Percentiles rank a stretch among this genome's conserved stretches.
Conservation (phyloP, 2,888 invertebrate genomes). For the Zhuqinia jingwanae region DNA sequence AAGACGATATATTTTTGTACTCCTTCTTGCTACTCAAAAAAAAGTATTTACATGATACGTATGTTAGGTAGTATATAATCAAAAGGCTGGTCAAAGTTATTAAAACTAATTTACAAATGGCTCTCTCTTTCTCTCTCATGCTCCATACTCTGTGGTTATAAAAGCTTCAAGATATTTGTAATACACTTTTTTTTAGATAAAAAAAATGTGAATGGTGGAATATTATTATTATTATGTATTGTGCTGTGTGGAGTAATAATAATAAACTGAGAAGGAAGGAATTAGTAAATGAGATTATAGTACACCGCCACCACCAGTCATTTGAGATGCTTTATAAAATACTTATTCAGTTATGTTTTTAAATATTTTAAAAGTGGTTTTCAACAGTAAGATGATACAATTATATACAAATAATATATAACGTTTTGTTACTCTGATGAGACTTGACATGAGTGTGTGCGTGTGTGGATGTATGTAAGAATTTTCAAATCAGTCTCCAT, state of each 20-base stretch:
- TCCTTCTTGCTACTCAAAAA: background rate
- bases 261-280: constrained; percentile 46
- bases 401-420: background rate
- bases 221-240: background rate
- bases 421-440: background rate
- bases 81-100: constrained; percentile 69
- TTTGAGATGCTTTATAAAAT: background rate
- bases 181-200: constrained; percentile 1
- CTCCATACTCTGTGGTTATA: background rate
- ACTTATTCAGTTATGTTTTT: constrained; percentile 5
- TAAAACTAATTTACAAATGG: constrained; percentile 72
- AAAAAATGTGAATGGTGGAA: background rate
- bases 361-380: background rate
- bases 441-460: background rate
- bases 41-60: background rate
- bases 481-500: background rate
- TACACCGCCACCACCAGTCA: background rate
- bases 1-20: constrained; percentile 30
- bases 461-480: background rate
- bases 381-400: background rate
- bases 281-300: constrained; percentile 50
- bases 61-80: constrained; percentile 47
- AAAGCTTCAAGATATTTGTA: background rate
- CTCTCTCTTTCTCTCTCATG: background rate
- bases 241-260: background rate